Conservation (phyloP, 2,888 invertebrate genomes). For the Sphaerophoria taeniata region DNA sequence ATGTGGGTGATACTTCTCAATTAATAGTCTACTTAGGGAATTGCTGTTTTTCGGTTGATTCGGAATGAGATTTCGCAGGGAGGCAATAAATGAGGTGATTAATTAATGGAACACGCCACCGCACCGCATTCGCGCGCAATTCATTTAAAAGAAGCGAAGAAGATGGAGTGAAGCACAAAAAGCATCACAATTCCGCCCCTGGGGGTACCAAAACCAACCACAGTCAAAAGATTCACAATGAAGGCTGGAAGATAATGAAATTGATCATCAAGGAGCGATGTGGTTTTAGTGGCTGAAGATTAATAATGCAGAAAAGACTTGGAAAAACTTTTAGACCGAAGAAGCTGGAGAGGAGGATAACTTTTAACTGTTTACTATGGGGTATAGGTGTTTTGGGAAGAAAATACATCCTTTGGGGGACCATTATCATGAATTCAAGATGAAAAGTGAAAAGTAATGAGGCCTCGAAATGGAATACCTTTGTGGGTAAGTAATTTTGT, state of each 20-base stretch:
- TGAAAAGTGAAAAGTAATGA: conserved; percentile 74
- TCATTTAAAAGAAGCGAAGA: conserved; percentile 20
- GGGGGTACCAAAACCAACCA: conserved; percentile 8
- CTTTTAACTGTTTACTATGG: background rate
- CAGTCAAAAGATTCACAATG: conserved; percentile 33
- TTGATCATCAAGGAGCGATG: conserved; percentile 66
- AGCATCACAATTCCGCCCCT: background rate
- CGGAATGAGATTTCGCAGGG: conserved; percentile 48
- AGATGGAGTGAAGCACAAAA: background rate
- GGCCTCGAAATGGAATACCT: conserved; percentile 45
- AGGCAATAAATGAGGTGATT: conserved; percentile 69
- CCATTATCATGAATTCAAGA: conserved; percentile 70
- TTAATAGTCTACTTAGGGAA: conserved; percentile 70
- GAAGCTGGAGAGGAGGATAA: background rate
- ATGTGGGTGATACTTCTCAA: conserved; percentile 32
- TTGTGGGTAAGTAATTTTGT: conserved; percentile 59
- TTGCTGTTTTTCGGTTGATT: conserved; percentile 67
- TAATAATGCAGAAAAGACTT: conserved; percentile 69
- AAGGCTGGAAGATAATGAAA: conserved; percentile 58
- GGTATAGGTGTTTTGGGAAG: background rate
- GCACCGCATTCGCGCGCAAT: conserved; percentile 29
- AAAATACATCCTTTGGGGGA: conserved; percentile 60
- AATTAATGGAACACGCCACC: conserved; percentile 58
- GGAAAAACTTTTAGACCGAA: conserved; percentile 45
- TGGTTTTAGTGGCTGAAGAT: conserved; percentile 52